Evolutionary conservation across 2,888 invertebrate genomes (phyloP).

Genomic region (Phasia obesa): DNA sequence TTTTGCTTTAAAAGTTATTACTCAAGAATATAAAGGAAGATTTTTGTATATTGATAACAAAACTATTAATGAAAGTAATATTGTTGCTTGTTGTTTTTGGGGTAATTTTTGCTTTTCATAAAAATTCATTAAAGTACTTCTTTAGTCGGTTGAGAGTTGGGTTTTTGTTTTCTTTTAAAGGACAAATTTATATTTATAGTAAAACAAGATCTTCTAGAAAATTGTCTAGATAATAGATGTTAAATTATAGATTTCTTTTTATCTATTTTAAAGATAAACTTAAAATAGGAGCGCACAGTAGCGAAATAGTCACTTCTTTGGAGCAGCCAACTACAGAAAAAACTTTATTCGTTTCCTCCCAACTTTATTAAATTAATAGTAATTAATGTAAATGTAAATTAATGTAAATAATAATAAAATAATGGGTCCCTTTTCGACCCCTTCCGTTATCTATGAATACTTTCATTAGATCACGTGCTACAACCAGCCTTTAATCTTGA

Average conservation of each 20-base stretch:
- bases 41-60: constrained; percentile 61
- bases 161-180: constrained; percentile 1
- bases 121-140: constrained; percentile 23
- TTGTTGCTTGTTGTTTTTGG: constrained; percentile 9
- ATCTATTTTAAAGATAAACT: constrained; percentile 6
- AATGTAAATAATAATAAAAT: too few species aligned
- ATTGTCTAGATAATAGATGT: constrained; percentile 50
- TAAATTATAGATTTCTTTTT: constrained; percentile 48
- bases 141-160: neutral
- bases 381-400: too few species aligned
- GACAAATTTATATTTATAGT: constrained; percentile 35
- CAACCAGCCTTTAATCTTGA: too few species aligned
- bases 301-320: constrained; percentile 19
- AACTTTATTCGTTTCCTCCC: too few species aligned
- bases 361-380: too few species aligned
- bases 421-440: too few species aligned
- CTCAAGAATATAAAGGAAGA: constrained; percentile 55
- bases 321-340: too few species aligned
- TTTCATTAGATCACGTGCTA: too few species aligned
- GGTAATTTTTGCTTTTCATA: constrained; percentile 27
- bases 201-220: constrained; percentile 41
- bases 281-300: too few species aligned
- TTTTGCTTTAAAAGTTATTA: constrained; percentile 43
- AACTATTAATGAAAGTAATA: constrained; percentile 63
- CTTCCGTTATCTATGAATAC: too few species aligned